These are phyloP conservation scores for Onychostoma macrolepis DNA, from an alignment of 2,113 vertebrate species.

Conservation along the genomic window DNA sequence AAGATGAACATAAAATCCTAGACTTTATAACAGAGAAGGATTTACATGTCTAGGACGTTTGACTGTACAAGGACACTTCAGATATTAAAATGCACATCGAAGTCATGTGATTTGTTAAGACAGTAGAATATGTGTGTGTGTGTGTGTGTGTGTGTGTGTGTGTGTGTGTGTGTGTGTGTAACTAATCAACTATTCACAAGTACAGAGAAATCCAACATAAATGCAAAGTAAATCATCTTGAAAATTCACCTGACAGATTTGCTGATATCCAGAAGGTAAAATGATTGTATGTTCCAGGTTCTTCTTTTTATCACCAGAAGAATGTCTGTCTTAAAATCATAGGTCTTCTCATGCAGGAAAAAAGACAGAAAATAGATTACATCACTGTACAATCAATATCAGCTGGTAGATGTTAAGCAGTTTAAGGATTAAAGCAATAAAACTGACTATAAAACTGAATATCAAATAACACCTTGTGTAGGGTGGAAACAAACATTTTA, in stretches of 20 bases:
- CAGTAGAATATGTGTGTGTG: not conserved
- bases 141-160: too few relatives aligned
- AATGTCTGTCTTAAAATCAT: constrained; percentile 48
- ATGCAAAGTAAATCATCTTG: not conserved
- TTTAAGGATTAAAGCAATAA: not conserved
- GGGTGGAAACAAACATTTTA: not conserved
- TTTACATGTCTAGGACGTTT: not conserved
- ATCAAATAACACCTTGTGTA: not conserved
- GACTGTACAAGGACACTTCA: not conserved
- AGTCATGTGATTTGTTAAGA: not conserved
- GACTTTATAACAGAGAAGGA: not conserved
- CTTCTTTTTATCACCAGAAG: constrained; percentile 47
- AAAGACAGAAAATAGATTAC: not conserved
- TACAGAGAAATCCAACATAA: not conserved
- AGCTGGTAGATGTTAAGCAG: not conserved
- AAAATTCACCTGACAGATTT: constrained; percentile 72
- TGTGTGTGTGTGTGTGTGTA: too few relatives aligned
- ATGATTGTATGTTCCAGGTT: constrained; percentile 52
- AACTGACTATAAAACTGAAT: not conserved
- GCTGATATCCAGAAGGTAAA: constrained; percentile 69
- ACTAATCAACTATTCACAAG: not conserved
- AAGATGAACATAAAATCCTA: not conserved
- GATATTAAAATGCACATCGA: not conserved
- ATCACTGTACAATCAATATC: not conserved
- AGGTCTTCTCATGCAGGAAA: constrained; percentile 60